These are phyloP conservation scores for Chloroceryle amazona DNA, from an alignment of 2,797 vertebrate species.

Conservation along the genomic window DNA sequence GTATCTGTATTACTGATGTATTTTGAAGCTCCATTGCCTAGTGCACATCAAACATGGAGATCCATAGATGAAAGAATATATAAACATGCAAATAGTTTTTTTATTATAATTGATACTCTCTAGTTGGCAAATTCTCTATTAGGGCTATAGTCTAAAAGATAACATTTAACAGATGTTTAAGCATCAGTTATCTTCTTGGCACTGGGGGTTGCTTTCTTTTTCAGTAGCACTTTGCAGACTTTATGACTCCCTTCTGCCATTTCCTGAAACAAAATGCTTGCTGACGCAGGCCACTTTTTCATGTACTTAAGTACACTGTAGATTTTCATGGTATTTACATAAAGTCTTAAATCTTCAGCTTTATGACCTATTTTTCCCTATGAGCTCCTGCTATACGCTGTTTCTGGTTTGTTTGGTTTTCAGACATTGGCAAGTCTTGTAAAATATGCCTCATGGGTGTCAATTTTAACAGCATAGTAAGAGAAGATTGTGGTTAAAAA, in stretches of 20 bases:
- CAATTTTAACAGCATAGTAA: background rate
- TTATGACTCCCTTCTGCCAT: slow-evolving; percentile 33
- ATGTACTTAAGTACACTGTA: slow-evolving; percentile 12
- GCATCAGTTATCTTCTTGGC: background rate
- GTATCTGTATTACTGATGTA: background rate
- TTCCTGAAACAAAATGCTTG: slow-evolving; percentile 17
- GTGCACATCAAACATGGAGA: background rate
- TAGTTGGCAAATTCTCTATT: background rate
- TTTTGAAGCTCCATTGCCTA: background rate
- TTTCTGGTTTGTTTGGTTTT: background rate
- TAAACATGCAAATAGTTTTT: background rate
- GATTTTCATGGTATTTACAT: background rate
- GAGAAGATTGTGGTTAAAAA: background rate
- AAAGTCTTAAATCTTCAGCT: background rate
- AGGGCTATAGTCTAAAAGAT: background rate
- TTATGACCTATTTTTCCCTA: background rate
- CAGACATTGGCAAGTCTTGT: background rate
- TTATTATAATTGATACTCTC: background rate
- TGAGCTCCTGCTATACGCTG: background rate
- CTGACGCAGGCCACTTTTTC: slow-evolving; percentile 32
- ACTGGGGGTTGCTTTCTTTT: background rate
- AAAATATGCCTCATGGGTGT: background rate
- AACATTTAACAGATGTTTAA: slow-evolving; percentile 40
- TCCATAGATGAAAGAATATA: background rate
- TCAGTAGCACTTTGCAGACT: slow-evolving; percentile 14